Conservation (phyloP, 1,140 invertebrate species). For the Bathynomus jamesi region DNA sequence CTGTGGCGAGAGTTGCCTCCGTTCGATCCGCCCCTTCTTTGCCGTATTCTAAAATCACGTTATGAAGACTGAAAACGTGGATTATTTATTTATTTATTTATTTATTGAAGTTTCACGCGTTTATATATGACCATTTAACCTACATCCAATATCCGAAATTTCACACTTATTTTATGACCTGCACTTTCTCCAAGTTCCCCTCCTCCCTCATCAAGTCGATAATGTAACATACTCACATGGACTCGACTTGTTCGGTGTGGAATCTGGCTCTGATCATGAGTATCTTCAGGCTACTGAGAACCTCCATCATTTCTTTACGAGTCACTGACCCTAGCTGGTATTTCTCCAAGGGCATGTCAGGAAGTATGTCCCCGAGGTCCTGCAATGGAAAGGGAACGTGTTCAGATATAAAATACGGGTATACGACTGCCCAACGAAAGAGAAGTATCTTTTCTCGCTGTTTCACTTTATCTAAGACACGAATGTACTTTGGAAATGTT, state of each 20-base stretch:
- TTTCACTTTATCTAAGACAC: no score
- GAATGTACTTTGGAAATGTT: no score
- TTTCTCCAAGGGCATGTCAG: slow-evolving; percentile 44
- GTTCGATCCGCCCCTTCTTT: slow-evolving; percentile 39
- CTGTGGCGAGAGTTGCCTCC: slow-evolving; percentile 37
- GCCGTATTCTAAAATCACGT: slow-evolving; percentile 47
- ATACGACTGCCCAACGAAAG: no score
- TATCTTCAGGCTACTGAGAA: slow-evolving; percentile 68
- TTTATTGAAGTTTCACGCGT: no score
- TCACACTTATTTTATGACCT: no score
- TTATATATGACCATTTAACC: no score
- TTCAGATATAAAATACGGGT: no score
- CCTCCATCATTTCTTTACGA: slow-evolving; percentile 69
- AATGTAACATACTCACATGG: slow-evolving; percentile 55
- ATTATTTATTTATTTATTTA: no score
- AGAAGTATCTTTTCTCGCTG: no score
- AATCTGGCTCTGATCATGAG: slow-evolving; percentile 82
- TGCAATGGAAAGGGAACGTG: slow-evolving; percentile 15
- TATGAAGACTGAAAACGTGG: slow-evolving; percentile 41
- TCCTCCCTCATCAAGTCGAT: no score
- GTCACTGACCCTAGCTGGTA: slow-evolving; percentile 58
- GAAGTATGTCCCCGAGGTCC: slow-evolving; percentile 24
- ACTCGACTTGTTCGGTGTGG: slow-evolving; percentile 89
- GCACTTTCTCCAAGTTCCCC: no score
- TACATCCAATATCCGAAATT: no score